Conservation (phyloP, 2,888 invertebrate species). For the Rhaphigaster nebulosa region DNA sequence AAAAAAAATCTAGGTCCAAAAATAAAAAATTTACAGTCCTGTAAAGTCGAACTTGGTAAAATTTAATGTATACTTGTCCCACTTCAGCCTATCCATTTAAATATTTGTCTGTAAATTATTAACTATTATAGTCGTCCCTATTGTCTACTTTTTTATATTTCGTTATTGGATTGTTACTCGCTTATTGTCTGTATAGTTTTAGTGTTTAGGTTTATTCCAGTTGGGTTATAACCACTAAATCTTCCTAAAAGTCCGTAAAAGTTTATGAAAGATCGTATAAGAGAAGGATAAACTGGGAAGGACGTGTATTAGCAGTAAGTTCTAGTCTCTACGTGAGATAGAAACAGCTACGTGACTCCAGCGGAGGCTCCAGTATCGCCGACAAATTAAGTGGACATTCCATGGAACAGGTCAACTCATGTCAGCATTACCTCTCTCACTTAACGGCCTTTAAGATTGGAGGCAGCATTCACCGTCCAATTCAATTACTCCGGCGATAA, state of each 20-base stretch:
- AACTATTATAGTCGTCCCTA: background rate
- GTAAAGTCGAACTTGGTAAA: no score
- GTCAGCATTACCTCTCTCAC: background rate
- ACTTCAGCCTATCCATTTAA: no score
- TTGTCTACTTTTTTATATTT: background rate
- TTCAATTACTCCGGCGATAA: background rate
- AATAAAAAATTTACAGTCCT: no score
- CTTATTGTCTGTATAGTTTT: background rate
- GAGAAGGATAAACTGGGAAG: background rate
- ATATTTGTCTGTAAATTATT: background rate
- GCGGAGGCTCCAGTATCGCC: background rate
- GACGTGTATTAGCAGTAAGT: slow-evolving; percentile 30
- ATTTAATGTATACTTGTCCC: no score
- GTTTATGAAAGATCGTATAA: slow-evolving; percentile 38
- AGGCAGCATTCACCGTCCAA: background rate
- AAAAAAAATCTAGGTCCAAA: no score
- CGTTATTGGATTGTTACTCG: background rate
- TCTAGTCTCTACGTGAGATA: background rate
- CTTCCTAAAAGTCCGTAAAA: slow-evolving; percentile 13
- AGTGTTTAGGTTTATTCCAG: background rate
- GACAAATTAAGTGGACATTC: slow-evolving; percentile 9
- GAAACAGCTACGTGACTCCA: background rate
- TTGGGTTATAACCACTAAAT: background rate
- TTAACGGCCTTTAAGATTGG: background rate
- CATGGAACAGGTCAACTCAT: background rate